Base-by-base conservation (phyloP, 2,797 vertebrate genomes). In the Numenius phaeopus region DNA sequence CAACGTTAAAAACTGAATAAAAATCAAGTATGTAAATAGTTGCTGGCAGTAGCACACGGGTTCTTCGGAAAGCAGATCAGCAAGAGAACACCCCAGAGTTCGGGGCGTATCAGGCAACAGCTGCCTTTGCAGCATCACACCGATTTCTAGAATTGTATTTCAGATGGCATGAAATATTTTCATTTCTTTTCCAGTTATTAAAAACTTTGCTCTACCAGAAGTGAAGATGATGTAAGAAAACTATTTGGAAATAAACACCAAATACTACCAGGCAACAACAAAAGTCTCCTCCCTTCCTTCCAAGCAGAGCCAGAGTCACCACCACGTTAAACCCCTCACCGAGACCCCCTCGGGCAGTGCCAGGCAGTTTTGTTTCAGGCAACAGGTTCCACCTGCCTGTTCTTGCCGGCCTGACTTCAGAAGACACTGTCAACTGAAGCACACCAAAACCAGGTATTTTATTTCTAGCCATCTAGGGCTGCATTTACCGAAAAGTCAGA, bases 251-350 rank as follows among this genome's bases (percentile, higher is more conserved):
- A 87, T 37, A 94, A 94, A 92, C 85, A 93, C 3, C 37, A 85
- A 93, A 76, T 83, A 96, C 90, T 92, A 94, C 93, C 83, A 94
- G 75, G 90, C 82, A 94, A 85, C 77, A 94, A 87, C 62, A 52
- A 15, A 8, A 50, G 50, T 47, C 50, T 15, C 5, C 49, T 27
- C 5, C 15, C 27, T 52, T 97, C 87, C 89, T 83, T 91, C 84
- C 84, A 37, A 37, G 34, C 34, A 92, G 67, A 80, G 62, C 37
- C 22, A 77, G 1, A 40, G 32, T 29, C 89, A 94, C 42, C 59
- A 44, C 11, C 73, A 77, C 84, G 70, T 52, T 80, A 92, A 96
- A 83, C 3, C 37, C 69, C 64, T 26, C 14, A 65, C n/a, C 9
- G 15, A 85, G 94, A 87, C 80, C 81, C 81, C 83, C 89, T 70